Percentiles rank a stretch among this genome's conserved stretches.
Conservation (phyloP, 2,797 vertebrate species). For the Tragelaphus eurycerus region DNA sequence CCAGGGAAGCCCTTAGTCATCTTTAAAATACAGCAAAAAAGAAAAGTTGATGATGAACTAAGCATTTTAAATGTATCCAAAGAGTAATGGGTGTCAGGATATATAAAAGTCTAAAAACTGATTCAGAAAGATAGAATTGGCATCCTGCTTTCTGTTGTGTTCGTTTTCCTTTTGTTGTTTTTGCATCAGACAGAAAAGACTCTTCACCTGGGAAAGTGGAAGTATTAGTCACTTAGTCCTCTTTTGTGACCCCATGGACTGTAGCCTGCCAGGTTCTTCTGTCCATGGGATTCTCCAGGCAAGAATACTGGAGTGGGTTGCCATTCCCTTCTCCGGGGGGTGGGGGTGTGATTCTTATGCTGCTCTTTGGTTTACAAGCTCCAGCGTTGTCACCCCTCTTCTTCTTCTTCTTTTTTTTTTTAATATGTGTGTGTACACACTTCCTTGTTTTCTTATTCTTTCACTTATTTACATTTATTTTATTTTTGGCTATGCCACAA, state of each 20-base stretch:
- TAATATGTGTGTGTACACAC: background rate
- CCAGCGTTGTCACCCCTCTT: conserved; percentile 71
- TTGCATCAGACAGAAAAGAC: conserved; percentile 75
- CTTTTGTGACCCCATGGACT: background rate
- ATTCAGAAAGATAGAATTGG: conserved; percentile 78
- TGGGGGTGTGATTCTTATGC: conserved; percentile 76
- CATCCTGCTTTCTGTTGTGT: conserved; percentile 78
- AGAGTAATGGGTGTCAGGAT: conserved; percentile 75
- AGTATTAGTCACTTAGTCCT: background rate
- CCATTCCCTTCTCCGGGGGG: background rate
- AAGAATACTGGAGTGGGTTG: background rate
- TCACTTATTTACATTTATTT: background rate
- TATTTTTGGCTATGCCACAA: background rate
- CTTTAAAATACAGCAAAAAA: conserved; percentile 66
- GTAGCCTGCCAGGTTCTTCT: background rate
- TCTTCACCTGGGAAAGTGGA: conserved; percentile 62
- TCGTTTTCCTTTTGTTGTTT: conserved; percentile 72
- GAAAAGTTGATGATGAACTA: background rate
- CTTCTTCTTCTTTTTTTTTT: conserved; percentile 52
- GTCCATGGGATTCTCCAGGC: background rate
- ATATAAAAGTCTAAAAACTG: conserved; percentile 73
- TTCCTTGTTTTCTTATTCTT: background rate
- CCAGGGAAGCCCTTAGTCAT: background rate
- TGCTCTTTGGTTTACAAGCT: conserved; percentile 58
- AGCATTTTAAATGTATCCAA: conserved; percentile 51